Evolutionary conservation across 1,140 invertebrate genomes (phyloP), one percentile per base, ranked within the genome.

Genomic region (Phthorimaea operculella): DNA sequence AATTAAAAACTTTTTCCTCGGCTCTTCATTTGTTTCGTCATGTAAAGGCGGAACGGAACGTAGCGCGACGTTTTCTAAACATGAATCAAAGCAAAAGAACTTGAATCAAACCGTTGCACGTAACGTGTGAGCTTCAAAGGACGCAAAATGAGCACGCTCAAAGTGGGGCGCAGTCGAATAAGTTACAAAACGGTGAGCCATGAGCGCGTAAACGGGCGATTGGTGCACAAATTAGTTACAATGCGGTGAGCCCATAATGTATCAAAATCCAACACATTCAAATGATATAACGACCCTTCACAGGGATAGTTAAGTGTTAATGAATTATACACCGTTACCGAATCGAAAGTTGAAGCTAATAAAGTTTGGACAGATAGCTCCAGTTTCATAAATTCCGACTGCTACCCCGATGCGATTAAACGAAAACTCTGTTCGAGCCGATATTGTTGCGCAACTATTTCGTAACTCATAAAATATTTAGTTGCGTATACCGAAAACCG

Each of bases 401-500:
- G 21, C 21, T 28, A 28, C 36, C 36, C 59, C 39, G 57, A 58
- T 57, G 44, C 53, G 55, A 68, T 64, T 59, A 66, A 64, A 66
- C 60, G 44, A 55, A 64, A 64, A 63, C 59, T 58, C 54, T 53
- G 33, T 48, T 50, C 21, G 58, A 62, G 53, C 36, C 54, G 61
- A 64, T 71, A 68, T 58, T 70, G 74, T 74, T 57, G 64, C 56
- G 54, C 52, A 81, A 81, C 73, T 78, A 79, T 79, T 79, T 74
- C 68, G 74, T 72, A 73, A 72, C 74, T 79, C 64, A 79, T 82
- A 77, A 77, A 76, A 79, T 77, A 77, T 79, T 79, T 76, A 72
- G 69, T 72, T 72, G 55, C 60, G 73, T 74, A 72, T 70, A 17
- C 48, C 18, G 18, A 74, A 80, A 78, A 79, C 74, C 79, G 48